Base-by-base conservation (phyloP, 2,797 vertebrate species). In the Mus minutoides region DNA sequence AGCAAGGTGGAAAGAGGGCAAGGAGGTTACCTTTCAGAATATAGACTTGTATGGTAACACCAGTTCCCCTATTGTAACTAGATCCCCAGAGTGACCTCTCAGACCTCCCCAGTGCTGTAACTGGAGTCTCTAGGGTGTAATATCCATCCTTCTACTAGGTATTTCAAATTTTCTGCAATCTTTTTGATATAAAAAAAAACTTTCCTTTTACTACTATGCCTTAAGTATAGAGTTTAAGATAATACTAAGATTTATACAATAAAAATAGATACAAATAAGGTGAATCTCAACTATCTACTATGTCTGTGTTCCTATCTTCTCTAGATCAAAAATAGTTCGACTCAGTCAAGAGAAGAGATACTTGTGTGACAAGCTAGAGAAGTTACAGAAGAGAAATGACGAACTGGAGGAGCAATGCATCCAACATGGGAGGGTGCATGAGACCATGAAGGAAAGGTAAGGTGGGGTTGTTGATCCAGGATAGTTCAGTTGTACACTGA, bases 401-500 rank as follows among this genome's bases (percentile, higher is more conserved):
- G 98, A 99, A 97, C 98, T 99, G 98, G 99, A 99, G 97, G 98
- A 99, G 71, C 99, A 99, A 89, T 99, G 99, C 97, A 98, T 99
- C 97, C 99, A 99, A 93, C 99, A 99, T 58, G 99, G 99, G 77
- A 98, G 97, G 97, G 98, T 99, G 96, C 99, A 99, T 97, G 99
- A 99, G 96, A 99, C 98, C 95, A 99, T 99, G 99, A 99, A 99
- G 98, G 98, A 98, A 92, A 99, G 99, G 99, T 99, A 98, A 98
- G 46, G 46, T 46, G 91, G 80, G 73, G 91, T 67, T 95, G 77
- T 88, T 96, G 79, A 92, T 94, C 95, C 96, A 17, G 87, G 13
- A 75, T 29, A 12, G 90, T 80, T 76, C 2, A 0, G 87, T 62
- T 3, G 0, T 84, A 1, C 37, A 5, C 34, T 56, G 37, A 93